Evolutionary conservation across 2,888 invertebrate species (phyloP), one percentile per base, ranked within the genome.

Genomic region (Melieria picta): DNA sequence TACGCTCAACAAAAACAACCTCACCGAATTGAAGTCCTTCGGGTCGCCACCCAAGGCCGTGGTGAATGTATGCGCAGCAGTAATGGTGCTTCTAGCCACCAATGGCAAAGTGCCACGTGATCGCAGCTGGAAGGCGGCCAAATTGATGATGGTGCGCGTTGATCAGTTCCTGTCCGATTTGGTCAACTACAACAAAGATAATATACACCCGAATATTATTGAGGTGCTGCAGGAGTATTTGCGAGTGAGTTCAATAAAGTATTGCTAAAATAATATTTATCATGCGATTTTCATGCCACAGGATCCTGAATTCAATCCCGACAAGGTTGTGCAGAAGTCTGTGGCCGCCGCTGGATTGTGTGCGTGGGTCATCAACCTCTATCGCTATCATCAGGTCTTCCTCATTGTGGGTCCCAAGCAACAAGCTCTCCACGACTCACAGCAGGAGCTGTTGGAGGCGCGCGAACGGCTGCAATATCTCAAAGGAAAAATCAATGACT

Each of bases 11-110:
- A 98, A 98, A 88, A 94, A 92, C 82, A 98, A 98, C 84, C 88
- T 98, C 76, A 97, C 98, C 0, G 98, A 98, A 86, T 86, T 98
- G 81, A 97, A 98, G 84, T 96, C 97, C 0, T 98, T 98, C 85
- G 96, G 96, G 0, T 92, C 95, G 7, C 98, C 98, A n/a, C 96
- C 96, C 2, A 92, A 93, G 65, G 95, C 95, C 62, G 97, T 97
- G 0, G 92, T 94, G 3, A 94, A 92, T 80, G 97, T 98, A 0
- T 91, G 92, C 6, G 93, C 94, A 2, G 97, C 97, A 6, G 97
- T 97, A 3, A 91, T 97, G 83, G 94, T 96, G 5, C 88, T 98
- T 16, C 91, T 97, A 79, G 90, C 94, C 0, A 90, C 91, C 71
- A 93, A 91, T 82, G 95, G 95, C 3, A 95, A 94, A 87, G 90